Evolutionary conservation across 2,888 invertebrate genomes (phyloP).

Genomic region (Hybos culiciformis): DNA sequence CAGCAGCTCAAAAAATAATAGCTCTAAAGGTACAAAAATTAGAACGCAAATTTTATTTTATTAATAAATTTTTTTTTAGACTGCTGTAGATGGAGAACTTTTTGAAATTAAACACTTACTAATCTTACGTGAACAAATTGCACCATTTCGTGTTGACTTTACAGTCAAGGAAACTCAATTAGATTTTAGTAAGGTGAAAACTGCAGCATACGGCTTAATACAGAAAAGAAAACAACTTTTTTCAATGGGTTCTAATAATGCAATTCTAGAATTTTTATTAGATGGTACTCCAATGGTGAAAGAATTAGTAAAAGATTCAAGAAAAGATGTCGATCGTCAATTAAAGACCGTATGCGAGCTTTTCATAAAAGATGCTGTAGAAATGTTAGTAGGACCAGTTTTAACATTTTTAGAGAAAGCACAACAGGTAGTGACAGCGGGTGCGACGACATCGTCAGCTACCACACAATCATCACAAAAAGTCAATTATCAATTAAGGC

Average conservation of each 20-base stretch:
- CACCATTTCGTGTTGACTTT: constrained; percentile 93
- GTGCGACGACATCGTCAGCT: constrained; percentile 9
- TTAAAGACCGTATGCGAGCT: constrained; percentile 79
- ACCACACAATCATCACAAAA: constrained; percentile 15
- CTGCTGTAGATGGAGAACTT: constrained; percentile 82
- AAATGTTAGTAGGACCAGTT: constrained; percentile 60
- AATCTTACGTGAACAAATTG: constrained; percentile 93
- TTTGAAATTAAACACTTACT: constrained; percentile 96
- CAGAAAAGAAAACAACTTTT: constrained; percentile 77
- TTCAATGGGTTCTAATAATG: constrained; percentile 74
- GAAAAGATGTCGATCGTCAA: constrained; percentile 90
- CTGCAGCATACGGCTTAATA: constrained; percentile 61
- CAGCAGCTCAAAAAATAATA: constrained; percentile 67
- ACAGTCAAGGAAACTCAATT: constrained; percentile 83
- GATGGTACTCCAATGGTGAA: constrained; percentile 90
- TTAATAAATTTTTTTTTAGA: constrained; percentile 33
- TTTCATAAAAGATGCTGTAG: constrained; percentile 69
- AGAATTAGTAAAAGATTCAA: constrained; percentile 84
- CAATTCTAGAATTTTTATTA: constrained; percentile 77
- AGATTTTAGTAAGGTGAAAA: constrained; percentile 87
- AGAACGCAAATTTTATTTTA: neutral
- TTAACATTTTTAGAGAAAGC: constrained; percentile 62
- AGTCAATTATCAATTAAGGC: constrained; percentile 30
- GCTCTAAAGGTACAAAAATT: constrained; percentile 43
- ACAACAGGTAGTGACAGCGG: constrained; percentile 21